Conservation (phyloP, 2,888 invertebrate genomes). For the Galerucella pusilla region DNA sequence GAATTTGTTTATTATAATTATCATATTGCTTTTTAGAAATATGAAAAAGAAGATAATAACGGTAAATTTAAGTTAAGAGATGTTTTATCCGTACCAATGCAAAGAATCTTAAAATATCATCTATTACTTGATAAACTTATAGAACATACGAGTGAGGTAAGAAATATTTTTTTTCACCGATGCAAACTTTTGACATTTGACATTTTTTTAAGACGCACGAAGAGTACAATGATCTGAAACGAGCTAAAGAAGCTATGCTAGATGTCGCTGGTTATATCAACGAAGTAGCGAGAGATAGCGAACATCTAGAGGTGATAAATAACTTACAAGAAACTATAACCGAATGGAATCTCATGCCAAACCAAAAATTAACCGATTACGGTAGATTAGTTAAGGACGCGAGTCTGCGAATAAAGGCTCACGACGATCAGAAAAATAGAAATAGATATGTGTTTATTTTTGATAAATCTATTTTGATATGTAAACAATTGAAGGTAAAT, state of each 20-base stretch:
- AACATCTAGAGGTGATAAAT: conserved; percentile 88
- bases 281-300: conserved; percentile 97
- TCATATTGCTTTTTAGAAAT: conserved; percentile 73
- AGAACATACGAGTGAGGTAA: conserved; percentile 84
- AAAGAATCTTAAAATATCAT: conserved; percentile 97
- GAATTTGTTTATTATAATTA: conserved; percentile 12
- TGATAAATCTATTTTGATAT: conserved; percentile 95
- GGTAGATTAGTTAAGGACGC: conserved; percentile 94
- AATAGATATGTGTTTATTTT: conserved; percentile 96
- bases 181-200: background rate
- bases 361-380: conserved; percentile 86
- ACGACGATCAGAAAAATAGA: conserved; percentile 86
- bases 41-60: conserved; percentile 93
- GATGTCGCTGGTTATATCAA: conserved; percentile 98
- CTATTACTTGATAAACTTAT: conserved; percentile 89
- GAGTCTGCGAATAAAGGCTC: conserved; percentile 90
- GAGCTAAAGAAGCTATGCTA: conserved; percentile 94
- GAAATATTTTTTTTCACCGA: conserved; percentile 47
- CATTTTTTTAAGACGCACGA: conserved; percentile 75
- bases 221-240: conserved; percentile 83
- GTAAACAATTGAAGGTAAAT: conserved; percentile 82
- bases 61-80: conserved; percentile 95
- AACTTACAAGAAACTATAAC: conserved; percentile 91
- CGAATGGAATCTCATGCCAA: conserved; percentile 80
- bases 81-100: conserved; percentile 97